Conservation (phyloP, 2,888 invertebrate species). For the Proisotoma minuta region DNA sequence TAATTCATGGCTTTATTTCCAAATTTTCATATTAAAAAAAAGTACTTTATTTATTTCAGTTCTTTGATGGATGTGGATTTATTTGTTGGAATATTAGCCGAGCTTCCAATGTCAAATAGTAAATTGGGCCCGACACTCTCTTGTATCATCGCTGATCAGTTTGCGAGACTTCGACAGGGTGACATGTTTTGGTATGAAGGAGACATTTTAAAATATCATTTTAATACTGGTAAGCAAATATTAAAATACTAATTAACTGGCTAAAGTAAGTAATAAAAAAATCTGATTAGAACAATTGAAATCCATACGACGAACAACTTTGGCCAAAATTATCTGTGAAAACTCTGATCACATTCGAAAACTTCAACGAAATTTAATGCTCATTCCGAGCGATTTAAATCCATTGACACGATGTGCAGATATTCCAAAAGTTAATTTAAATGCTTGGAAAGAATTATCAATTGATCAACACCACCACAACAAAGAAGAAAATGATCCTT, state of each 20-base stretch:
- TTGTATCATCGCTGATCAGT: constrained; percentile 81
- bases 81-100: constrained; percentile 81
- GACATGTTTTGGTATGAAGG: constrained; percentile 89
- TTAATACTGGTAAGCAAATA: constrained; percentile 64
- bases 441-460: neutral
- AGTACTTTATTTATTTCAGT: too few relatives aligned
- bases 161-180: constrained; percentile 69
- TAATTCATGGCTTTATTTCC: too few relatives aligned
- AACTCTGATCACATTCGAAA: constrained; percentile 58
- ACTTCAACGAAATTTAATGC: neutral
- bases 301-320: constrained; percentile 55
- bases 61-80: constrained; percentile 78
- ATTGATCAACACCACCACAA: too few relatives aligned
- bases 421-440: neutral
- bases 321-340: constrained; percentile 71
- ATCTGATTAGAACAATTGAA: constrained; percentile 26
- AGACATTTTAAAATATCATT: constrained; percentile 60
- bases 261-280: neutral
- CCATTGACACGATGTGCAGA: neutral
- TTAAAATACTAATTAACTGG: neutral
- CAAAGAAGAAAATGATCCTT: too few relatives aligned
- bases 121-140: constrained; percentile 79
- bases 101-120: constrained; percentile 65
- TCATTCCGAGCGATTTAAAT: neutral
- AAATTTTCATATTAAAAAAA: too few relatives aligned